phyloP scores from a whole-genome alignment of 2,797 vertebrate genomes.

The Leptodactylus fallax region DNA sequence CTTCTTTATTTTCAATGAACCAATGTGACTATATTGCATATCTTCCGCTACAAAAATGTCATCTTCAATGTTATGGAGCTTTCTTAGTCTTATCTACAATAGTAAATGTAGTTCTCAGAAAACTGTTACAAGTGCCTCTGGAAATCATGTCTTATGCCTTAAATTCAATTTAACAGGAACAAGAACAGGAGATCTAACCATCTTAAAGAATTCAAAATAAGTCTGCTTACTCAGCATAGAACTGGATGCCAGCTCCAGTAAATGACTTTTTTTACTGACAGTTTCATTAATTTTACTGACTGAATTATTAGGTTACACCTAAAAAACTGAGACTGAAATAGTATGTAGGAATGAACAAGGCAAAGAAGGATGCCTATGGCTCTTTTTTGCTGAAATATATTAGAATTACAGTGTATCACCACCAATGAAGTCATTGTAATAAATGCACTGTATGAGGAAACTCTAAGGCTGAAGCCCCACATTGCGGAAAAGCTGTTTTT shows the following conservation, averaged over 20 bases:
- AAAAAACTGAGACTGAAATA: neutral
- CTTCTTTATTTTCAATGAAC: neutral
- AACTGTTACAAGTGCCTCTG: neutral
- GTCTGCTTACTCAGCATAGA: constrained; percentile 10
- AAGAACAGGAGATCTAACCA: neutral
- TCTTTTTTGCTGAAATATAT: neutral
- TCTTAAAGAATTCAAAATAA: neutral
- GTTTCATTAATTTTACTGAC: constrained; percentile 5
- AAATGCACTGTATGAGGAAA: too few species aligned
- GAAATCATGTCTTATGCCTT: constrained; percentile 7
- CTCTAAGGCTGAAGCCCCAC: too few species aligned
- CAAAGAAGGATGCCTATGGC: neutral
- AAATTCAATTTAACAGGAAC: constrained; percentile 5
- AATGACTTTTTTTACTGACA: constrained; percentile 12
- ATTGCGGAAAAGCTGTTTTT: too few species aligned
- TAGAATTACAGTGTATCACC: neutral
- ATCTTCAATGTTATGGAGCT: neutral
- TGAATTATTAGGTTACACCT: neutral
- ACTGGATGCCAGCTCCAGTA: neutral
- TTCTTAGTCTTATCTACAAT: neutral
- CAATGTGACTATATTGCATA: neutral
- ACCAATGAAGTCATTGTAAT: too few species aligned
- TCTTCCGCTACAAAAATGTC: neutral
- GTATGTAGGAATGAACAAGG: neutral
- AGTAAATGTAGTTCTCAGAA: neutral